phyloP scores from a whole-genome alignment of 2,797 vertebrate genomes.

The Neomorphus geoffroyi region DNA sequence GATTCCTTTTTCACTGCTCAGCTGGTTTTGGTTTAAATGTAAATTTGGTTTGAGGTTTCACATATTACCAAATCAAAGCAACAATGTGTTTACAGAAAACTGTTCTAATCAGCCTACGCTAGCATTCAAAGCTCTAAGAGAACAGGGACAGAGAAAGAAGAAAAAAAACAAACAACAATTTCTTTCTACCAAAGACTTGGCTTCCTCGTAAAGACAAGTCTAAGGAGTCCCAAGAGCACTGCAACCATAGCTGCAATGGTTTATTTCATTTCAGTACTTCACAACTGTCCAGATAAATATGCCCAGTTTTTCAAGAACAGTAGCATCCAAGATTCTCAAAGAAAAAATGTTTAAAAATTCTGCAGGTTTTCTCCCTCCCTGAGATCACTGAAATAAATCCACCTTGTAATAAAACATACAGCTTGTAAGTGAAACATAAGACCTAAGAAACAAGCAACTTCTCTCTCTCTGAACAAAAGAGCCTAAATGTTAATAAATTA shows the following conservation, averaged over 20 bases:
- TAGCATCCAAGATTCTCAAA: background rate
- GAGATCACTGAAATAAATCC: background rate
- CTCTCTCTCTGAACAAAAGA: background rate
- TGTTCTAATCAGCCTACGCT: rapidly evolving
- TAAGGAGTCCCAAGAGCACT: slow-evolving; percentile 45
- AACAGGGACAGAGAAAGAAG: background rate
- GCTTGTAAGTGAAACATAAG: background rate
- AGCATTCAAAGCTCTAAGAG: background rate
- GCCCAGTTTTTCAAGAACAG: background rate
- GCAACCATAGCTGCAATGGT: background rate
- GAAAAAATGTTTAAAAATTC: background rate
- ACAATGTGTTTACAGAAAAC: background rate
- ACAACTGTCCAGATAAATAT: slow-evolving; percentile 8
- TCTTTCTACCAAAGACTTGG: background rate
- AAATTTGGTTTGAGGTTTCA: background rate
- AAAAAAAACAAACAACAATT: background rate
- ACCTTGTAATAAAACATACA: background rate
- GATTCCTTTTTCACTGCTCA: background rate
- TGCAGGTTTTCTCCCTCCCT: background rate
- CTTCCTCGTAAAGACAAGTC: slow-evolving; percentile 16
- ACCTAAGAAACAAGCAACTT: background rate
- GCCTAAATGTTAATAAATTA: background rate
- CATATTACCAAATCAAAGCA: background rate
- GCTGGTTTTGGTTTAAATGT: background rate
- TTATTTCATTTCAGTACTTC: slow-evolving; percentile 33